Evolutionary conservation across 1,140 invertebrate species (phyloP), one percentile per base, ranked within the genome.

Genomic region (Caenorhabditis briggsae): DNA sequence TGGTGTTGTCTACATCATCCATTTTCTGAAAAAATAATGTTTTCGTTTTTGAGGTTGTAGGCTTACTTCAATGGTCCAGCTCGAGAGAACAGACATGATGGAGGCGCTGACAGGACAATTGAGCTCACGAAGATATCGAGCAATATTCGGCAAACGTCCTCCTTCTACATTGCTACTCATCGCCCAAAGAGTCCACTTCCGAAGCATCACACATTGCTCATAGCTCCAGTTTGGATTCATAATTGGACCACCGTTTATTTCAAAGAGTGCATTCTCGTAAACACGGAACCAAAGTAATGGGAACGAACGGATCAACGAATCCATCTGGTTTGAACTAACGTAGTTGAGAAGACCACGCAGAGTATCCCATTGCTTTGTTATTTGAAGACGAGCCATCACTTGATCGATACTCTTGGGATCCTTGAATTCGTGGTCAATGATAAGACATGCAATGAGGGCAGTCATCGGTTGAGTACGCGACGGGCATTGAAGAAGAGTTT

Each of bases 391-490:
- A 70, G 64, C 23, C 64, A 70, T 70, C 14, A 70, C 64, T 46
- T 70, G 64, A 43, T 70, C 64, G 5, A 70, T 70, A 43, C 41
- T 46, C n/a, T 78, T 78, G 14, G 70, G 46, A 78, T 78, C 70
- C 5, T 78, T 78, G 46, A 78, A 78, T 5, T 78, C 70, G 23
- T 78, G 70, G 50, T 78, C 70, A 78, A 78, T 78, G 70, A 78
- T 78, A 11, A 78, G 70, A 50, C 70, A 78, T 23, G 70, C 43
- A 18, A 78, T 78, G 33, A 78, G 70, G 23, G 70, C 46, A 50
- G 70, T 78, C 70, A 78, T 78, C 20, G 70, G 18, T 12, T 50
- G 43, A 8, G 70, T 78, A 50, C 70, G 70, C 11, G 70, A 78
- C 50, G 70, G 70, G 23, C 70, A 50, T 78, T 78, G 70, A 48